Evolutionary conservation across 2,888 invertebrate genomes (phyloP).

Genomic region (Epinotia ramella): DNA sequence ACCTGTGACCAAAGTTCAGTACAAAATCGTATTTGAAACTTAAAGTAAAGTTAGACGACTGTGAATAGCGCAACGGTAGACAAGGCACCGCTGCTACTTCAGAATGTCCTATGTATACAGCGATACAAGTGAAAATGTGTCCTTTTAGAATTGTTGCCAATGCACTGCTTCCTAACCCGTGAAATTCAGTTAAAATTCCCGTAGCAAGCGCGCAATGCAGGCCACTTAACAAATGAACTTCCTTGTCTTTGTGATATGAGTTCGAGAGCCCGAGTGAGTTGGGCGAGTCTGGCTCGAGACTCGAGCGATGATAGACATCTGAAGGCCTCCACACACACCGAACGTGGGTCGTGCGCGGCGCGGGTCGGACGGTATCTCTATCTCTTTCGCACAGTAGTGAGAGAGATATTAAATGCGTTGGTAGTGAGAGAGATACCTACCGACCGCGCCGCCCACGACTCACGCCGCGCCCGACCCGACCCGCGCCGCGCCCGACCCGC

Average conservation of each 20-base stretch:
- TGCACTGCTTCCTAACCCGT: slow-evolving; percentile 52
- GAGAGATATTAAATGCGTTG: no score
- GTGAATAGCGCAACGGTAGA: slow-evolving; percentile 23
- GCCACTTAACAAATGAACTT: slow-evolving; percentile 65
- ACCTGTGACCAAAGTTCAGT: slow-evolving; percentile 1
- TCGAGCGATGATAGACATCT: slow-evolving; percentile 26
- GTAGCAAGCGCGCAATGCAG: slow-evolving; percentile 57
- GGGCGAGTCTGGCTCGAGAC: slow-evolving; percentile 12
- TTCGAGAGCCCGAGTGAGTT: slow-evolving; percentile 11
- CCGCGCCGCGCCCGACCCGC: no score
- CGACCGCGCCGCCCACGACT: no score
- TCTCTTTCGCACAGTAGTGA: no score
- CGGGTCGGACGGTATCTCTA: no score
- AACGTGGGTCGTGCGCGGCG: no score
- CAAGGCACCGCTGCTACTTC: background rate
- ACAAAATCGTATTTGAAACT: slow-evolving; percentile 26
- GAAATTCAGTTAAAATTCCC: slow-evolving; percentile 66
- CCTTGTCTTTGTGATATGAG: slow-evolving; percentile 54
- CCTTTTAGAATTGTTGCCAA: background rate
- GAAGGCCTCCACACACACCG: no score
- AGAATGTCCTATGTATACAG: slow-evolving; percentile 5
- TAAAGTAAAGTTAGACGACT: slow-evolving; percentile 30
- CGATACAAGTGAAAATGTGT: background rate
- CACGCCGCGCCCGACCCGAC: no score
- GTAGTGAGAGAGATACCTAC: no score